phyloP scores from a whole-genome alignment of 2,888 invertebrate species.

The Latheticus oryzae region DNA sequence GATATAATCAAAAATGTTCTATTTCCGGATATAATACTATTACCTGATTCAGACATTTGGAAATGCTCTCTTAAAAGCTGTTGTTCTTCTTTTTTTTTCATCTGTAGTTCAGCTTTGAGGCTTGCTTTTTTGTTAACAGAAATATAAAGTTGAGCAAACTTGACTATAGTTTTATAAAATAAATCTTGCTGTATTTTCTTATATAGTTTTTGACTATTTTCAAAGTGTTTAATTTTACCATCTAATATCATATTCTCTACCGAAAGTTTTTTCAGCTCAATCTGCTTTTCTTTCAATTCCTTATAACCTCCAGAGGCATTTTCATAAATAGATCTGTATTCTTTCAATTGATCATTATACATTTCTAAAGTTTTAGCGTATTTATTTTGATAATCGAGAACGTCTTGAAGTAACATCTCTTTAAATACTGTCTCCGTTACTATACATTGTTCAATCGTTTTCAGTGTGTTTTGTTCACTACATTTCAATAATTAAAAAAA shows the following conservation, averaged over 20 bases:
- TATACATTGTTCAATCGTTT: conserved; percentile 8
- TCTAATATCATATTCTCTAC: conserved; percentile 7
- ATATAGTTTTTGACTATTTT: neutral
- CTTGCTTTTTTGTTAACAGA: conserved; percentile 9
- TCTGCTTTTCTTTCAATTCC: conserved; percentile 1
- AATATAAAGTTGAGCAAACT: conserved; percentile 16
- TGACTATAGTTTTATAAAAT: conserved; percentile 8
- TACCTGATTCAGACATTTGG: conserved; percentile 18
- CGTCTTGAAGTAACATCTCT: neutral
- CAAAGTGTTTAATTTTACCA: conserved; percentile 2
- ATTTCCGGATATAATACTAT: too few relatives aligned
- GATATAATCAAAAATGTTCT: too few relatives aligned
- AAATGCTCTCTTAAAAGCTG: conserved; percentile 17
- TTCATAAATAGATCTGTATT: conserved; percentile 5
- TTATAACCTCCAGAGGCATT: conserved; percentile 7
- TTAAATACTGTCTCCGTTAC: conserved; percentile 1
- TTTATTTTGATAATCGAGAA: conserved; percentile 1
- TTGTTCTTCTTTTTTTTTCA: conserved; percentile 9
- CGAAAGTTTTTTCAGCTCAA: conserved; percentile 16
- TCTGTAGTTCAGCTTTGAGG: neutral
- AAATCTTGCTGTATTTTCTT: conserved; percentile 7
- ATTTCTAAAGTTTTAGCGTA: conserved; percentile 11
- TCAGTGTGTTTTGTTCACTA: conserved; percentile 12
- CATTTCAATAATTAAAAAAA: conserved; percentile 3
- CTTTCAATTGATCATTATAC: conserved; percentile 13